phyloP scores from a whole-genome alignment of 2,113 vertebrate species.

The Gila orcuttii region DNA sequence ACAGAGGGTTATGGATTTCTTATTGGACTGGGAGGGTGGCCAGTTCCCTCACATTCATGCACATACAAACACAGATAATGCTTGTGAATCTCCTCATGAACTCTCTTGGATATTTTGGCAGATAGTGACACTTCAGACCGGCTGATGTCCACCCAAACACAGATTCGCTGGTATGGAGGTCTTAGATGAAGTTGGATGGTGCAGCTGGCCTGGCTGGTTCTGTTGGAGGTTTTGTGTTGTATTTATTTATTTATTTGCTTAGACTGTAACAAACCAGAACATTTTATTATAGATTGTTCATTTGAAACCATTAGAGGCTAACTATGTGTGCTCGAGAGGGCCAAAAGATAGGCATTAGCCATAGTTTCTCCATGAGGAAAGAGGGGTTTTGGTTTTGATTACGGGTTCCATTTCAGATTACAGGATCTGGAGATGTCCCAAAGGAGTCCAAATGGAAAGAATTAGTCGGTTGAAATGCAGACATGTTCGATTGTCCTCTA shows the following conservation, averaged over 20 bases:
- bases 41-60: slow-evolving; percentile 17
- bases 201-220: not conserved
- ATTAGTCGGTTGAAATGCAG: slow-evolving; percentile 26
- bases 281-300: not conserved
- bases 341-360: slow-evolving; percentile 31
- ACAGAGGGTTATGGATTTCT: slow-evolving; percentile 11
- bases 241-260: not conserved
- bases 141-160: slow-evolving; percentile 8
- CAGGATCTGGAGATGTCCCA: slow-evolving; percentile 21
- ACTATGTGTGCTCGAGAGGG: not conserved
- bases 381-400: not conserved
- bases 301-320: not conserved
- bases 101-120: slow-evolving; percentile 8
- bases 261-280: not conserved
- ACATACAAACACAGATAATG: slow-evolving; percentile 25
- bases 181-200: slow-evolving; percentile 16
- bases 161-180: slow-evolving; percentile 14
- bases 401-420: slow-evolving; percentile 42
- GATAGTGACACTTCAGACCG: slow-evolving; percentile 19
- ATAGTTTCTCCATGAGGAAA: slow-evolving; percentile 26
- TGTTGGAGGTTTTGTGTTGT: slow-evolving; percentile 26
- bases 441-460: slow-evolving; percentile 48
- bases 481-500: slow-evolving; percentile 20
- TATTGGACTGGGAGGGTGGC: not conserved
- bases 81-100: slow-evolving; percentile 15